Conservation (phyloP, 2,113 vertebrate genomes). For the Hyaena hyaena region DNA sequence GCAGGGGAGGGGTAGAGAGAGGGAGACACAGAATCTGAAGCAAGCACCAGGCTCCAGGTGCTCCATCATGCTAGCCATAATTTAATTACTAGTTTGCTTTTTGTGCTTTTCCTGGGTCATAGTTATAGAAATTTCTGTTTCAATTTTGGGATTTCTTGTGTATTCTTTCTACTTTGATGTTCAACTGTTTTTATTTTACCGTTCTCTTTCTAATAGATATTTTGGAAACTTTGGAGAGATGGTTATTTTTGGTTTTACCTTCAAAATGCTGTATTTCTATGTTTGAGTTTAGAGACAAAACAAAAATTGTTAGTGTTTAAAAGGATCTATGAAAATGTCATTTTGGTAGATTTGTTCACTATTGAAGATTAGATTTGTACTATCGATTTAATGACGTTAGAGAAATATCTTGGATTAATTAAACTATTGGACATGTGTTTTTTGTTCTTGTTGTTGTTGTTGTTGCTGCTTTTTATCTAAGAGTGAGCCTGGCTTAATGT, state of each 20-base stretch:
- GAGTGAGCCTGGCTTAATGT: neutral
- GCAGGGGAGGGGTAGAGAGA: too few species aligned
- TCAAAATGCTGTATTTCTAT: neutral
- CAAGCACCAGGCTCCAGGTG: too few species aligned
- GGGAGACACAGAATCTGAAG: too few species aligned
- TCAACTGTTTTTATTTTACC: neutral
- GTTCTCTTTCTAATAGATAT: neutral
- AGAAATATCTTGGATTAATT: neutral
- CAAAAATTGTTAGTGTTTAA: conserved; percentile 5
- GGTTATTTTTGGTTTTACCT: conserved; percentile 29
- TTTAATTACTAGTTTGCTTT: neutral
- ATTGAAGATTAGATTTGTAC: conserved; percentile 12
- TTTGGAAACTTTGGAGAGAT: conserved; percentile 10
- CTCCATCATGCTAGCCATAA: neutral
- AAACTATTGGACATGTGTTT: neutral
- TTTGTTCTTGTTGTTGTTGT: neutral
- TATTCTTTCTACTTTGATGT: conserved; percentile 25
- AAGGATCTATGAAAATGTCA: conserved; percentile 10
- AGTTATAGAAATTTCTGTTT: conserved; percentile 28
- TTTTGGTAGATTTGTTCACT: conserved; percentile 16
- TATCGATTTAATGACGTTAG: neutral
- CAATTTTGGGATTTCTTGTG: neutral
- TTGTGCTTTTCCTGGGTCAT: neutral
- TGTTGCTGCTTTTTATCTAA: neutral
- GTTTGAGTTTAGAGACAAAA: conserved; percentile 15